Evolutionary conservation across 2,888 invertebrate genomes (phyloP).

Genomic region (Siphlonurus alternatus): DNA sequence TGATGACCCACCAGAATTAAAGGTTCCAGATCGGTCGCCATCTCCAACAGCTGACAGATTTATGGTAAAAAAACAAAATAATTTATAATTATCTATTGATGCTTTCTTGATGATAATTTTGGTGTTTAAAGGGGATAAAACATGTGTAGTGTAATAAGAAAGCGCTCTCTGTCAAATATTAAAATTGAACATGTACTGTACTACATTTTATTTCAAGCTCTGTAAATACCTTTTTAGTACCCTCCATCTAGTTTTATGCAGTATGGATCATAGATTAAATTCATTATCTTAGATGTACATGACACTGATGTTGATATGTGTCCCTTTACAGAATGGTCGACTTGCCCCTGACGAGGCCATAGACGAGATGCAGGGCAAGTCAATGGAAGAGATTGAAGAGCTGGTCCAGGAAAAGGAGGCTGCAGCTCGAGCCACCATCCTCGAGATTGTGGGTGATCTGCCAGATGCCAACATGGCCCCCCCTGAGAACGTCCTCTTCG

Average conservation of each 20-base stretch:
- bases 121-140: no score
- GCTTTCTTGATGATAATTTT: no score
- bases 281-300: no score
- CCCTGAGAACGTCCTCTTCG: slow-evolving; percentile 97
- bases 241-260: no score
- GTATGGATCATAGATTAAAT: no score
- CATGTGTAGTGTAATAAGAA: no score
- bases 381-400: slow-evolving; percentile 70
- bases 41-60: slow-evolving; percentile 69
- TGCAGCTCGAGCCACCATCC: slow-evolving; percentile 86
- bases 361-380: slow-evolving; percentile 75
- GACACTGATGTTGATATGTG: no score
- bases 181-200: no score
- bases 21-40: slow-evolving; percentile 71
- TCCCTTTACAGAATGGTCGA: slow-evolving; percentile 69
- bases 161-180: no score
- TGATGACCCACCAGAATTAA: slow-evolving; percentile 65
- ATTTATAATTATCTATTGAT: no score
- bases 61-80: slow-evolving; percentile 28
- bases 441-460: slow-evolving; percentile 96
- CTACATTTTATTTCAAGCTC: no score
- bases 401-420: slow-evolving; percentile 82
- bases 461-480: slow-evolving; percentile 96
- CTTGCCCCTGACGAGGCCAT: slow-evolving; percentile 89
- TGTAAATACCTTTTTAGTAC: no score